Conservation (phyloP, 2,888 invertebrate genomes). For the Caenorhabditis plicata region DNA sequence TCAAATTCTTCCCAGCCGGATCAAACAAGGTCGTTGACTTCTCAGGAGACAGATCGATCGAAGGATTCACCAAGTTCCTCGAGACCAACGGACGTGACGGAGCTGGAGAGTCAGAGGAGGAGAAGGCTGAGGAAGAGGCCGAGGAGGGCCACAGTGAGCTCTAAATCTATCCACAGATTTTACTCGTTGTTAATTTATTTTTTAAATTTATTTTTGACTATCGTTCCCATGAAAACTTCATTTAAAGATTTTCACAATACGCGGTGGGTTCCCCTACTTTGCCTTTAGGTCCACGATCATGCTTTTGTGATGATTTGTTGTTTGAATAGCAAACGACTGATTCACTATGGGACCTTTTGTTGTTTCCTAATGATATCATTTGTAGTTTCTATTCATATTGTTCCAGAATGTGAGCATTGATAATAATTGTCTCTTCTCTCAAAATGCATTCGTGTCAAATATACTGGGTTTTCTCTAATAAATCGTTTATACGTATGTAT, state of each 20-base stretch:
- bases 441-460: conserved; percentile 41
- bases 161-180: conserved; percentile 26
- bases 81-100: conserved; percentile 85
- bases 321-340: background rate
- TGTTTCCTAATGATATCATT: conserved; percentile 18
- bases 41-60: conserved; percentile 90
- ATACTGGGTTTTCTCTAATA: conserved; percentile 36
- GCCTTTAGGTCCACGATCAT: background rate
- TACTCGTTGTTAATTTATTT: background rate
- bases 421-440: conserved; percentile 30
- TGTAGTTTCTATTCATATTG: conserved; percentile 17
- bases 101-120: conserved; percentile 62
- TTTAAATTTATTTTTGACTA: too few species aligned
- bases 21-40: conserved; percentile 87
- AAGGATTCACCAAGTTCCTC: conserved; percentile 87
- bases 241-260: background rate
- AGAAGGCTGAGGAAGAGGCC: conserved; percentile 62
- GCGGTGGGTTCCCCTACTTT: background rate
- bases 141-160: conserved; percentile 54
- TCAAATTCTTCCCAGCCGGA: conserved; percentile 88
- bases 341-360: background rate
- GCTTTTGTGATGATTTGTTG: background rate
- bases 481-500: conserved; percentile 7
- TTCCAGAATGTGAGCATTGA: conserved; percentile 23
- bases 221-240: too few species aligned